Conservation (phyloP, 2,888 invertebrate genomes). For the Drosophila niveifrons region DNA sequence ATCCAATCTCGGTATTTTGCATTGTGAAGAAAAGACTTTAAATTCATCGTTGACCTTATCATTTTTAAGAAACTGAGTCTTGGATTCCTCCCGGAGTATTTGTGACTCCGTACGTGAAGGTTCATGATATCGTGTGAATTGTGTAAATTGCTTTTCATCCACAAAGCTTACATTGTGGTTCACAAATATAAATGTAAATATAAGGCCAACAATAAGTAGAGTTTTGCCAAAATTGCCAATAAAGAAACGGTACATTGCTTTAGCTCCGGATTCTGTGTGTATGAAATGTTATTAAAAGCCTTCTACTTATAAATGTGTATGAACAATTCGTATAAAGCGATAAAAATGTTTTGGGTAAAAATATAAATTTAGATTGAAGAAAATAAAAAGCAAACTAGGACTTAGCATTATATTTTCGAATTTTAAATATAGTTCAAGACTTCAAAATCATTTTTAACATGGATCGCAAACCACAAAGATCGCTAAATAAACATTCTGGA, state of each 20-base stretch:
- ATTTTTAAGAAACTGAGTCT: background rate
- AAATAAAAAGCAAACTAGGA: too few species aligned
- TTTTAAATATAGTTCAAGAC: too few species aligned
- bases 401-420: too few species aligned
- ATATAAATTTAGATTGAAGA: too few species aligned
- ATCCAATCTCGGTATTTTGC: slow-evolving; percentile 87
- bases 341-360: too few species aligned
- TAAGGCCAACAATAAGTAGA: background rate
- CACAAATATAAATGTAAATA: slow-evolving; percentile 13
- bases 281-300: background rate
- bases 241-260: slow-evolving; percentile 10
- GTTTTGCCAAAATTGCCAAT: slow-evolving; percentile 3
- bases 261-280: background rate
- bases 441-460: too few species aligned
- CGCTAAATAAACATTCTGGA: too few species aligned
- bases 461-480: too few species aligned
- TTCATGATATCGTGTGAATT: background rate
- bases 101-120: background rate
- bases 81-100: background rate
- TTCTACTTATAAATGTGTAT: background rate
- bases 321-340: too few species aligned
- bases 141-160: background rate
- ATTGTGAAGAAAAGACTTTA: slow-evolving; percentile 85
- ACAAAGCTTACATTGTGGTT: background rate
- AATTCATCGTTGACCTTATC: background rate